These are phyloP conservation scores for Platycheirus rosarum DNA, from an alignment of 2,888 invertebrate genomes.

Conservation along the genomic window DNA sequence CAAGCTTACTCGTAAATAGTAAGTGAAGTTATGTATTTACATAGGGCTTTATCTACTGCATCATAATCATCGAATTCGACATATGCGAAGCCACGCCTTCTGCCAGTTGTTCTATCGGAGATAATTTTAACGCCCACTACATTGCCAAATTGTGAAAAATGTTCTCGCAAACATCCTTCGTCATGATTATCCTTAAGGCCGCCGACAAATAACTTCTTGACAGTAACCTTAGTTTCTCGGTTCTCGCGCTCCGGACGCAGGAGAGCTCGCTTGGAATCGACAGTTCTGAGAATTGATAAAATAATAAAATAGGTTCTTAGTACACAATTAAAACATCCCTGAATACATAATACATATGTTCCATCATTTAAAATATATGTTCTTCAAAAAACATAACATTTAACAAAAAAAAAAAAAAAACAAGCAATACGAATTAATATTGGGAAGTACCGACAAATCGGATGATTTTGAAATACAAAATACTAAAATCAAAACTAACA, in stretches of 20 bases:
- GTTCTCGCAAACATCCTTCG: conserved; percentile 92
- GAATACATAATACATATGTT: no score
- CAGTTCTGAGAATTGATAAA: conserved; percentile 84
- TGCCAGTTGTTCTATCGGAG: conserved; percentile 95
- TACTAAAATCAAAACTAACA: no score
- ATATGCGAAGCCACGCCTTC: conserved; percentile 97
- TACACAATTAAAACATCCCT: no score
- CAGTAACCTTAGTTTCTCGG: conserved; percentile 95
- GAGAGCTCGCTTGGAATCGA: conserved; percentile 98
- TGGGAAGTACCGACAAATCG: no score
- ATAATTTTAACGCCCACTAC: conserved; percentile 93
- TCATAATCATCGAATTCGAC: conserved; percentile 99
- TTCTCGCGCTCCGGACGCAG: conserved; percentile 95
- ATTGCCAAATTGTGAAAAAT: conserved; percentile 91
- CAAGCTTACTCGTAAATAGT: neutral
- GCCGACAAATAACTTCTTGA: conserved; percentile 97
- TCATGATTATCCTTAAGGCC: conserved; percentile 96
- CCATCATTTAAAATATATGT: no score
- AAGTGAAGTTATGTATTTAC: no score
- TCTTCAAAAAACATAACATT: no score
- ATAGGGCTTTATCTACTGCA: conserved; percentile 96
- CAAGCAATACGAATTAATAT: no score
- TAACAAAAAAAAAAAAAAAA: no score
- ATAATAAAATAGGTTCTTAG: no score
- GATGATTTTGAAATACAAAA: no score